Evolutionary conservation across 2,888 invertebrate genomes (phyloP), one percentile per base, ranked within the genome.

Genomic region (Cheiracanthium punctorium): DNA sequence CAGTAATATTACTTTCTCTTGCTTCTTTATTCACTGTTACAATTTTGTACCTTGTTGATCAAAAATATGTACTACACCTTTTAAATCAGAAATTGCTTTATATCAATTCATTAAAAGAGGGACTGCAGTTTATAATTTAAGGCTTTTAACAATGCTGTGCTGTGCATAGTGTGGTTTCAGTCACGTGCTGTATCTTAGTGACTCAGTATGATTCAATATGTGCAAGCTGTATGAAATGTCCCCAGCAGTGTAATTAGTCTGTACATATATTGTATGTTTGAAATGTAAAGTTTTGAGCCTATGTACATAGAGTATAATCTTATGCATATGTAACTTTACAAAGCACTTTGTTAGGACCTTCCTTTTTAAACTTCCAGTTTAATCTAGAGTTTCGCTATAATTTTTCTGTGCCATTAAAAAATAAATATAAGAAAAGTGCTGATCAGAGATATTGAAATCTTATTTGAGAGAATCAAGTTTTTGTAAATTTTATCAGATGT

Each of bases 181-280:
- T 33, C 58, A 33, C 33, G 33, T 69, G 32, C 69, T 32, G 69
- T 69, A 69, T 69, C 69, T 20, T 33, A 33, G 69, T 69, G 69
- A 69, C 20, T 33, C 69, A 69, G 33, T 33, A 32, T 69, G 69
- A 69, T n/a, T 69, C 69, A 58, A 24, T 58, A 69, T 69, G 69
- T 69, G 69, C 32, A 69, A 69, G 32, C 69, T 69, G 69, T 69
- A 33, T 69, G 33, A 69, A 33, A 33, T 69, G 69, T 69, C 73
- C 84, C 84, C 84, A 79, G 77, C 79, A 37, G 79, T 84, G 84
- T 84, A 84, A 84, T 79, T 84, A 84, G 84, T 79, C 20, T 84
- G 84, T 84, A 77, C n/a, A 80, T 79, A 82, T 82, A 75, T 81
- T 81, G 74, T 82, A 77, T 82, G 79, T 84, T 79, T 80, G 74